Evolutionary conservation across 1,140 invertebrate genomes (phyloP).

Genomic region (Drosophila gunungcola): DNA sequence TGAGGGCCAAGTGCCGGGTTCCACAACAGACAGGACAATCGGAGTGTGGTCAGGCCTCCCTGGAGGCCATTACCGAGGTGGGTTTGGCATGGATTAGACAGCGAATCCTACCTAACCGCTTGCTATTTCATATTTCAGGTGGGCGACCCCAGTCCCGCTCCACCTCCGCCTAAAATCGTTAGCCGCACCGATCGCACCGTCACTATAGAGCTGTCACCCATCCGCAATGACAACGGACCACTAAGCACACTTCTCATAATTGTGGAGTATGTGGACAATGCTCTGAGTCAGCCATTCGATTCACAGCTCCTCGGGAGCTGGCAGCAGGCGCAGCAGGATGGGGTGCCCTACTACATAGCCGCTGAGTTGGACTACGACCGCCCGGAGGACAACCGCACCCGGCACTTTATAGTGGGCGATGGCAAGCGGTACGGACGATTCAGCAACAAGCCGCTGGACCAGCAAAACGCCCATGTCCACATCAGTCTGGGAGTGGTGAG

Average conservation of each 20-base stretch:
- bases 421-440: constrained; percentile 90
- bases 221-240: constrained; percentile 90
- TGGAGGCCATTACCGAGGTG: constrained; percentile 88
- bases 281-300: constrained; percentile 86
- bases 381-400: constrained; percentile 77
- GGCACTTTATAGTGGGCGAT: constrained; percentile 92
- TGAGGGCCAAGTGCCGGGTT: constrained; percentile 87
- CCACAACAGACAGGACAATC: constrained; percentile 45
- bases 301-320: constrained; percentile 86
- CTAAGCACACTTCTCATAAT: constrained; percentile 89
- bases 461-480: constrained; percentile 87
- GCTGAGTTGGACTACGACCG: constrained; percentile 87
- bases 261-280: constrained; percentile 87
- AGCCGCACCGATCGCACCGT: constrained; percentile 86
- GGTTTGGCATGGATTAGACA: constrained; percentile 42
- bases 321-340: constrained; percentile 86
- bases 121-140: constrained; percentile 2
- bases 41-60: constrained; percentile 86
- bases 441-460: constrained; percentile 91
- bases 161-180: constrained; percentile 87
- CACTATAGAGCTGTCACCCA: constrained; percentile 87
- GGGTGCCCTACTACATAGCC: constrained; percentile 91
- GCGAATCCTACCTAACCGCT: background rate
- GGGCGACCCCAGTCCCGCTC: constrained; percentile 88
- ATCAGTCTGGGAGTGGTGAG: constrained; percentile 90